Evolutionary conservation across 1,140 invertebrate species (phyloP).

Genomic region (Atopsyche davidsoni): DNA sequence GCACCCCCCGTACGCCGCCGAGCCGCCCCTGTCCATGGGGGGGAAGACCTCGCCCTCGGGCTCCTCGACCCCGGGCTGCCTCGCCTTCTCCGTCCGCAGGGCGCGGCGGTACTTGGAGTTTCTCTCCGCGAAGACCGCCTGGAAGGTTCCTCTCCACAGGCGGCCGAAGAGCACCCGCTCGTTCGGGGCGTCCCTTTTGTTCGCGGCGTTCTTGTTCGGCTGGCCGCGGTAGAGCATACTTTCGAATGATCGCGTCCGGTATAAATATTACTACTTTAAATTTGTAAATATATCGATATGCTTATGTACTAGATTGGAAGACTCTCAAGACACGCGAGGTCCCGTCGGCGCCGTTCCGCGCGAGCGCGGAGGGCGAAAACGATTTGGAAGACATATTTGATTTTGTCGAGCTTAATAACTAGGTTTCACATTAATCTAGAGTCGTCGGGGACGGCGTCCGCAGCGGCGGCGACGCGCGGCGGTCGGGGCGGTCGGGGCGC

Average conservation of each 20-base stretch:
- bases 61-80: not conserved
- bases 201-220: slow-evolving; percentile 37
- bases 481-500: too few relatives aligned
- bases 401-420: slow-evolving; percentile 33
- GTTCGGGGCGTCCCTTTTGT: slow-evolving; percentile 40
- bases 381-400: slow-evolving; percentile 40
- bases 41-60: not conserved
- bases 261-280: slow-evolving; percentile 2
- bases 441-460: slow-evolving; percentile 16
- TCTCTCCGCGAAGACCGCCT: slow-evolving; percentile 41
- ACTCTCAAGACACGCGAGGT: slow-evolving; percentile 30
- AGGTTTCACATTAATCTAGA: slow-evolving; percentile 7
- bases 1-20: slow-evolving; percentile 3
- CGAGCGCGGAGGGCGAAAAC: slow-evolving; percentile 17
- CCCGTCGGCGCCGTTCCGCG: slow-evolving; percentile 14
- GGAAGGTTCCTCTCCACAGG: slow-evolving; percentile 56
- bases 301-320: slow-evolving; percentile 30
- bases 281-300: slow-evolving; percentile 8
- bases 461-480: slow-evolving; percentile 38
- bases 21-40: not conserved
- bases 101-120: slow-evolving; percentile 36
- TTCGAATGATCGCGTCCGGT: slow-evolving; percentile 5
- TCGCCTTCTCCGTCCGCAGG: slow-evolving; percentile 26
- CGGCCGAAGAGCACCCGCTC: slow-evolving; percentile 55
- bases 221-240: slow-evolving; percentile 30